A percentile compares a stretch with the other conserved stretches of the same genome.
Evolutionary conservation across 2,797 vertebrate genomes (phyloP).

Genomic region (Nyctalus aviator): DNA sequence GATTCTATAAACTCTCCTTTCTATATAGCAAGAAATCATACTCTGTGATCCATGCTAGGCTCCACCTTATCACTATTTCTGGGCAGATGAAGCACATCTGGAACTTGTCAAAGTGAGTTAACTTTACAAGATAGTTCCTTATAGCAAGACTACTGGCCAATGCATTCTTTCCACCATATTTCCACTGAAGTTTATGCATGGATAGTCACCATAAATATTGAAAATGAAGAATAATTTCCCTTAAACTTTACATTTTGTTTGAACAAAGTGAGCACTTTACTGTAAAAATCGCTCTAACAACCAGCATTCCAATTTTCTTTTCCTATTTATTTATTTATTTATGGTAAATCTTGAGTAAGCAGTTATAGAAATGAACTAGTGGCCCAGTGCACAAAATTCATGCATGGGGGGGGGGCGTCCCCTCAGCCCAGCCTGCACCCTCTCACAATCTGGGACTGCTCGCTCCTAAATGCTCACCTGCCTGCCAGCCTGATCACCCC

Average conservation of each 20-base stretch:
- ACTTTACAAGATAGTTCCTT: constrained; percentile 72
- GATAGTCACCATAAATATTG: constrained; percentile 72
- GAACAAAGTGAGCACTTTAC: constrained; percentile 57
- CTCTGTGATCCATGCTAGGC: not conserved
- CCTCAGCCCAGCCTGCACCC: no score
- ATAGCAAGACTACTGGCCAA: constrained; percentile 78
- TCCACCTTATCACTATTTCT: not conserved
- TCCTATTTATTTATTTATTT: not conserved
- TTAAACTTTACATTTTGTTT: constrained; percentile 74
- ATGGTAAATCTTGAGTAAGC: not conserved
- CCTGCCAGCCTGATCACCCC: no score
- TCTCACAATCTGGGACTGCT: no score
- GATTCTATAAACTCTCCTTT: constrained; percentile 37
- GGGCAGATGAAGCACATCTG: constrained; percentile 3
- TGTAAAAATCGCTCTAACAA: constrained; percentile 59
- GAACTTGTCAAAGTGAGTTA: constrained; percentile 68
- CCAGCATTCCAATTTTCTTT: not conserved
- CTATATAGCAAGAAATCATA: not conserved
- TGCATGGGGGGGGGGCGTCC: no score
- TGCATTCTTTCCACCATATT: constrained; percentile 72
- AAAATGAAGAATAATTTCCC: constrained; percentile 70
- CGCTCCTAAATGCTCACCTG: no score
- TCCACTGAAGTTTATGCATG: constrained; percentile 65
- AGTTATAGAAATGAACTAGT: not conserved
- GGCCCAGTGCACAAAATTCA: no score